Conservation (phyloP, 2,888 invertebrate species). For the Steromphala cineraria region DNA sequence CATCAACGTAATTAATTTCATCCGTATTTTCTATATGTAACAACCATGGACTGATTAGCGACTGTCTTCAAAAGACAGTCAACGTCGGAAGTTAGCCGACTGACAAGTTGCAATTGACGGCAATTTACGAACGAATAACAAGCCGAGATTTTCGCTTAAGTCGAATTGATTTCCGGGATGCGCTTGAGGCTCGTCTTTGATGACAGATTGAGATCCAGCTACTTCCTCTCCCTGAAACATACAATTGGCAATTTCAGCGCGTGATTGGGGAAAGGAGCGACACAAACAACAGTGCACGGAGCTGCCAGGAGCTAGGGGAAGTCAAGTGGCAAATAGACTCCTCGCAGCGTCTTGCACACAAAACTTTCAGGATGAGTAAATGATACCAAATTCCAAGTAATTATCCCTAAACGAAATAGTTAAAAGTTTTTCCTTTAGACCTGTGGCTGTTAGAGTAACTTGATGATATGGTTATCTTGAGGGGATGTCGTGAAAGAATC, state of each 20-base stretch:
- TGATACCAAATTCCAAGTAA: too few species aligned
- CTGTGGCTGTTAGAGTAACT: too few species aligned
- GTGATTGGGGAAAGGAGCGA: neutral
- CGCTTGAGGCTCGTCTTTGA: neutral
- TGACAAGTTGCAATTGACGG: conserved; percentile 23
- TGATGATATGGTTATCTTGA: too few species aligned
- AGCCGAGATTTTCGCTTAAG: conserved; percentile 21
- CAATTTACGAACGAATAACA: conserved; percentile 25
- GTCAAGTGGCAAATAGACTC: too few species aligned
- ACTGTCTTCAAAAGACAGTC: conserved; percentile 15
- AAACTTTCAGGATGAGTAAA: too few species aligned
- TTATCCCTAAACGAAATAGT: too few species aligned
- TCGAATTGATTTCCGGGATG: conserved; percentile 19
- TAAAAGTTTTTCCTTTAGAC: too few species aligned
- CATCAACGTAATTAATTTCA: conserved; percentile 24
- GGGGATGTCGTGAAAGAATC: too few species aligned
- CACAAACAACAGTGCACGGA: neutral
- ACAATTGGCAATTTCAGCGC: conserved; percentile 1
- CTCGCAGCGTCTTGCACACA: too few species aligned
- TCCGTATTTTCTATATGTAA: conserved; percentile 22
- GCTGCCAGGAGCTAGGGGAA: neutral
- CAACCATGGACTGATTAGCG: conserved; percentile 2
- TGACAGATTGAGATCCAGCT: neutral
- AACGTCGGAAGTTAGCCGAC: conserved; percentile 1
- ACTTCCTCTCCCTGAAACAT: neutral